phyloP scores from a whole-genome alignment of 35 echinoderm and acorn worm genomes.

The Patiria miniata region DNA sequence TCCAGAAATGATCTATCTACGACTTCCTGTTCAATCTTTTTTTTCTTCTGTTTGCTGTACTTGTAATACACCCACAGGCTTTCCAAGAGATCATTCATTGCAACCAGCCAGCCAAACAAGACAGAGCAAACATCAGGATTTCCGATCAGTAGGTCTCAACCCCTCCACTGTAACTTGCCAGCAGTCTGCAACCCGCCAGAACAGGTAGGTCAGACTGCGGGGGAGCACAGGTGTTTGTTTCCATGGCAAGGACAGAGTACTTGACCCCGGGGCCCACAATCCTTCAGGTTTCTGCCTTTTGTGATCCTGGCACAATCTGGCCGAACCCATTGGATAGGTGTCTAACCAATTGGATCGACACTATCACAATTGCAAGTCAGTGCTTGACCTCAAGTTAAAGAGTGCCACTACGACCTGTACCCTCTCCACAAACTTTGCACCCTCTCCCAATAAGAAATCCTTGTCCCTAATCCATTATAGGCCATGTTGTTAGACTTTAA shows the following conservation, averaged over 20 bases:
- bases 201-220: not conserved
- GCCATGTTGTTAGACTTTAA: too few relatives aligned
- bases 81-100: too few relatives aligned
- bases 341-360: conserved; percentile 9
- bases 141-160: too few relatives aligned
- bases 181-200: not conserved
- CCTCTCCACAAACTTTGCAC: not conserved
- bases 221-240: not conserved
- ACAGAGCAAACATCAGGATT: too few relatives aligned
- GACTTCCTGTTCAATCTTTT: too few relatives aligned
- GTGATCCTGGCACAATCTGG: not conserved
- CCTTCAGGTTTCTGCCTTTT: not conserved
- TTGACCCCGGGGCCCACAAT: not conserved
- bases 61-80: too few relatives aligned
- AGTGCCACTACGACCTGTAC: not conserved
- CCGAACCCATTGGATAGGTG: not conserved
- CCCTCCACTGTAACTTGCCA: too few relatives aligned
- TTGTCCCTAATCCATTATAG: too few relatives aligned
- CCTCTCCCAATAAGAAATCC: not conserved
- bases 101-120: too few relatives aligned
- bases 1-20: too few relatives aligned
- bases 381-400: not conserved
- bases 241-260: conserved; percentile 5
- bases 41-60: too few relatives aligned
- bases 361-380: not conserved